Evolutionary conservation across 2,113 vertebrate genomes (phyloP), one percentile per base, ranked within the genome.

Genomic region (Pterocles orientalis): DNA sequence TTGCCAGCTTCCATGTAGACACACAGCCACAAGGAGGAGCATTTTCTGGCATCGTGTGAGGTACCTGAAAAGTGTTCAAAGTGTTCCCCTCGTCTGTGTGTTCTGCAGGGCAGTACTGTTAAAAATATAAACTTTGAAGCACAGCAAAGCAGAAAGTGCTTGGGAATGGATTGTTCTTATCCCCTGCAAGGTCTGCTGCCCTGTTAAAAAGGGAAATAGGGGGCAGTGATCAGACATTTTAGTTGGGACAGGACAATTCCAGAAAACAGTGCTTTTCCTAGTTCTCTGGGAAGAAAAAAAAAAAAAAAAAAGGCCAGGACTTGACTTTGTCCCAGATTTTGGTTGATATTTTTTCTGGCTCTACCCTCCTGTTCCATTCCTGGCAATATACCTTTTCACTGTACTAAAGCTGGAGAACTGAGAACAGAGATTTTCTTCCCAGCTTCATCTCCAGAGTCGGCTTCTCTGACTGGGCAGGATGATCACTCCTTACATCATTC

Each of bases 61-160:
- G 13, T 56, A 56, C 16, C 45, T 25, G 56, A 50, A 31, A 14
- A 41, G 41, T 41, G 41, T 41, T 41, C 41, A 41, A 73, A 23
- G 16, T 13, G 4, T 43, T 68, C 0, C 0, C 23, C 11, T n/a
- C 7, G 2, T 41, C 54, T 6, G 4, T 4, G 17, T 31, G n/a
- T 73, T 80, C 23, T 4, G 3, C 50, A 54, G 56, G n/a, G 36
- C 21, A 34, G 29, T 33, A 7, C 21, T 43, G 18, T n/a, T 71
- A 58, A 68, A 91, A 75, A 71, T 43, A 48, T 3, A 79, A 39
- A 12, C 43, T 85, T 51, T 75, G 80, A 71, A 69, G 9, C 0
- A 0, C 24, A 85, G 7, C 14, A 72, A 82, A 18, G 48, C 43
- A 92, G n/a, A 41, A 73, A 29, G 18, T 51, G 39, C 36, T 87